Conservation (phyloP, 2,113 vertebrate genomes). For the Tenrec ecaudatus region DNA sequence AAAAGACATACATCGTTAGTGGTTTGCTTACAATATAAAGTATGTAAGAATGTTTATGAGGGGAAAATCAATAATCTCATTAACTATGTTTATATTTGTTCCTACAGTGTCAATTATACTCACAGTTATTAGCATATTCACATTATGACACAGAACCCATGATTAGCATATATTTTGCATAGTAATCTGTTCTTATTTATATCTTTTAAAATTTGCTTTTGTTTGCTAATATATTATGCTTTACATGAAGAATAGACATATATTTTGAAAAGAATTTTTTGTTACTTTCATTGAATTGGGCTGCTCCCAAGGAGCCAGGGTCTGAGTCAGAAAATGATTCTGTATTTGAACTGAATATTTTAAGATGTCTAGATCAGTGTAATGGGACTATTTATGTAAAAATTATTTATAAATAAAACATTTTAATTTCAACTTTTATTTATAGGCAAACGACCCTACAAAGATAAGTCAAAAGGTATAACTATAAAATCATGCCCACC, state of each 20-base stretch:
- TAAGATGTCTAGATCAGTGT: constrained; percentile 20
- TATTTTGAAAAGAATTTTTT: constrained; percentile 40
- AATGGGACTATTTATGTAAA: constrained; percentile 30
- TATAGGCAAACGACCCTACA: not conserved
- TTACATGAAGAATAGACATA: constrained; percentile 33
- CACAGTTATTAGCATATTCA: constrained; percentile 63
- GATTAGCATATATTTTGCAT: constrained; percentile 32
- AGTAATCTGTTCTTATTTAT: constrained; percentile 46
- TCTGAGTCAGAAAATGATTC: not conserved
- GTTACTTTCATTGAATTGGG: not conserved
- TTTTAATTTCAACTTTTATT: constrained; percentile 28
- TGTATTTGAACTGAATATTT: constrained; percentile 5
- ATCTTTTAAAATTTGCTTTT: constrained; percentile 53
- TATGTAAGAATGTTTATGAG: constrained; percentile 69
- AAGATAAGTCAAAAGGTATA: too few species aligned
- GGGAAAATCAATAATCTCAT: constrained; percentile 73
- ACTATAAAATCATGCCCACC: too few species aligned
- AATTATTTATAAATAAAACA: not conserved
- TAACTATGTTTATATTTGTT: constrained; percentile 74
- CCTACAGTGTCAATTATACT: constrained; percentile 63
- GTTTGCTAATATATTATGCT: constrained; percentile 41
- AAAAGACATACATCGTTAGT: constrained; percentile 79
- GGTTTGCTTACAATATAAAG: constrained; percentile 66
- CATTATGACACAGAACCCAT: constrained; percentile 47
- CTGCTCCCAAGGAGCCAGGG: not conserved